Base-by-base conservation (phyloP, 2,888 invertebrate genomes). In the Andrena chrysosceles region DNA sequence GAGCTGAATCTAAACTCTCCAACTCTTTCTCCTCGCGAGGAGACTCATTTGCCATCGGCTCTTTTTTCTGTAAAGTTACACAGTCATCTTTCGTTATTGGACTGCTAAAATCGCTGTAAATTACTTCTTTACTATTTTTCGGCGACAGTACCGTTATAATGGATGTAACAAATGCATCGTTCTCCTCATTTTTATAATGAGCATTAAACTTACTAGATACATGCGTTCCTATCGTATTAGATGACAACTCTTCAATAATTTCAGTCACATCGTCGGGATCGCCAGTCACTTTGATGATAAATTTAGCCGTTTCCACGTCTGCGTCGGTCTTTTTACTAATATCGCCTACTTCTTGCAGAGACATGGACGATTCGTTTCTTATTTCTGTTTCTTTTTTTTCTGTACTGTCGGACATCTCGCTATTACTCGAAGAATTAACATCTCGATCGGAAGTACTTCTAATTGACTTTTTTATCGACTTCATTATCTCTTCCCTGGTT, bases 231-330 rank as follows among this genome's bases (percentile, higher is more conserved):
- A 78, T 35, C 48, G 75, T 42, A 76, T 79, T 71, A 6, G 60
- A 71, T 10, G 82, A 76, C 31, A 93, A 84, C 73, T 91, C 91
- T 75, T 91, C 82, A 16, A 92, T 91, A 42, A 93, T 91, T 26
- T 93, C 92, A 13, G 81, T 88, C 2, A 93, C 88, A 80, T 93
- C 91, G 2, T 92, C 91, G 7, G 90, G 86, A 20, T 86, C 86
- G 1, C 92, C 93, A 0, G 92, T 91, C 49, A 93, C 87, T 84
- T 92, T 92, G 7, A 92, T 91, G 4, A 86, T 88, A 64, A 92
- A 93, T 69, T 76, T 77, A 52, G 73, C 60, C 16, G 75, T 66
- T 67, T 70, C 64, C 2, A 33, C 35, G 13, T 33, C n/a, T 29
- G 8, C 3, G 29, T 69, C 31, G 26, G 73, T 73, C 42, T 56